phyloP scores from a whole-genome alignment of 2,113 vertebrate species.

The Brienomyrus longianalis region DNA sequence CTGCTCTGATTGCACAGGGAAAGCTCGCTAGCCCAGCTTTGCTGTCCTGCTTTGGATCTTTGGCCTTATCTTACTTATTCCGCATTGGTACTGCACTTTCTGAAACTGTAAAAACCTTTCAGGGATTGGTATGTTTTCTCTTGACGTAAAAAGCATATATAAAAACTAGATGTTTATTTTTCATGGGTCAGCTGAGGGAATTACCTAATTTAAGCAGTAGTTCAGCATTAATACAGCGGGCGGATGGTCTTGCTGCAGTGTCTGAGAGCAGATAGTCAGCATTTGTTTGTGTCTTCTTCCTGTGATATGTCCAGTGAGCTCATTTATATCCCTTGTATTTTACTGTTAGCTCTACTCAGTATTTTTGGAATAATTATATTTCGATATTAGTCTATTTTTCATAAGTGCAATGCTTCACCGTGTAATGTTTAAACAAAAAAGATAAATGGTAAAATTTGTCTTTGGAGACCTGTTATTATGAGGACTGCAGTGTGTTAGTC shows the following conservation, averaged over 20 bases:
- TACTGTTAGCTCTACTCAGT: not conserved
- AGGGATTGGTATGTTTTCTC: not conserved
- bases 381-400: not conserved
- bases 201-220: not conserved
- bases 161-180: not conserved
- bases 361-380: not conserved
- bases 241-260: not conserved
- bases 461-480: not conserved
- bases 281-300: not conserved
- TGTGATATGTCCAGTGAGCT: not conserved
- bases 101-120: conserved; percentile 2
- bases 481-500: not conserved
- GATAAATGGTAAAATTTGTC: not conserved
- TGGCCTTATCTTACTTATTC: not conserved
- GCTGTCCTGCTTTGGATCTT: not conserved
- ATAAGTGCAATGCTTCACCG: not conserved
- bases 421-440: not conserved
- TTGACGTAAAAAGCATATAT: not conserved
- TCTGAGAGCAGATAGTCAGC: not conserved
- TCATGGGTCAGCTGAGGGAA: not conserved
- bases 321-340: not conserved
- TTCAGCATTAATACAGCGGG: not conserved
- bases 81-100: not conserved
- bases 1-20: not conserved
- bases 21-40: not conserved